These are phyloP conservation scores for Ciconia stormi DNA, from an alignment of 2,113 vertebrate genomes.

Conservation along the genomic window DNA sequence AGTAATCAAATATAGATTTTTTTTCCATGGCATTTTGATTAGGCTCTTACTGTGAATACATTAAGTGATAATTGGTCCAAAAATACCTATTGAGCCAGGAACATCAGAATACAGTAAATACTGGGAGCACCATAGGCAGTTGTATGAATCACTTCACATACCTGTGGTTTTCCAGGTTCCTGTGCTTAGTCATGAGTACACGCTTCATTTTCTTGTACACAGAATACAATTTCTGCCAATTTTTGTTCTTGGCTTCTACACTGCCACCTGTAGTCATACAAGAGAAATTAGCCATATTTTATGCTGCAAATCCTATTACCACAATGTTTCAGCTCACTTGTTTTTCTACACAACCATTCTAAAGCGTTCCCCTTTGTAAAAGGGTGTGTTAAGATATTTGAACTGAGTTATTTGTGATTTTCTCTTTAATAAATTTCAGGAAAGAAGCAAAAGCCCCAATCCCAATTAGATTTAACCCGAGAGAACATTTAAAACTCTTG, in stretches of 20 bases:
- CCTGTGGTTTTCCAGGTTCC: conserved; percentile 77
- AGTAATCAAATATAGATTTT: conserved; percentile 29
- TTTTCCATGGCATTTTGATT: conserved; percentile 49
- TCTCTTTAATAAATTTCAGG: background rate
- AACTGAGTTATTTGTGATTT: background rate
- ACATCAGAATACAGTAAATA: conserved; percentile 62
- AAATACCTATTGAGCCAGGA: conserved; percentile 35
- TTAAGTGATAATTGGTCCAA: conserved; percentile 40
- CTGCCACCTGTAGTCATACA: conserved; percentile 80
- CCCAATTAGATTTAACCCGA: background rate
- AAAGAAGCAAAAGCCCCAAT: background rate
- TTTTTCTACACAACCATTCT: background rate
- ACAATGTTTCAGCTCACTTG: background rate
- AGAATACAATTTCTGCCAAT: conserved; percentile 67
- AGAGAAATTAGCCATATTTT: conserved; percentile 68
- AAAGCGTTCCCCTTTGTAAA: background rate
- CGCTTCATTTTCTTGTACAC: conserved; percentile 62
- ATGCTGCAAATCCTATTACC: conserved; percentile 27
- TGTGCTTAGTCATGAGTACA: conserved; percentile 71
- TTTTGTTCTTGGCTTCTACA: conserved; percentile 74
- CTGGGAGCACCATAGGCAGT: conserved; percentile 41
- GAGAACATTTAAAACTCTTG: background rate
- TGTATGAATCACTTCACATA: conserved; percentile 77
- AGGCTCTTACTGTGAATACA: conserved; percentile 20
- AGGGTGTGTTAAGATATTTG: background rate